A percentile compares a stretch with the other conserved stretches of the same genome.
These are phyloP conservation scores for Melinopterus prodromus DNA, from an alignment of 2,888 invertebrate species.

Conservation along the genomic window DNA sequence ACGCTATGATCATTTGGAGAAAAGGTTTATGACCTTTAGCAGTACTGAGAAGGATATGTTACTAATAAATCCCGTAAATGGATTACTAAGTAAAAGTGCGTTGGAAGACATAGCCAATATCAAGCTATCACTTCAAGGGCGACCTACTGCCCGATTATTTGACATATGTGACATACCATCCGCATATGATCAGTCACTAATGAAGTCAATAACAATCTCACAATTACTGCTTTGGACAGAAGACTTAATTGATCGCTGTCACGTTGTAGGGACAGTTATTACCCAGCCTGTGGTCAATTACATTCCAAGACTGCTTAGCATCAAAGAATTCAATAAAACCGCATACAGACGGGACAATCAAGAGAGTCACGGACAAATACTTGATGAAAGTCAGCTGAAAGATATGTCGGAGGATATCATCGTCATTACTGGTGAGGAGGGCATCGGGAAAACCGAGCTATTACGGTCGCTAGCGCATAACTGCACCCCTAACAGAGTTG, in stretches of 20 bases:
- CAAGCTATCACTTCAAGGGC: not conserved
- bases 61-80: not conserved
- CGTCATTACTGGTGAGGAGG: not conserved
- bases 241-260: not conserved
- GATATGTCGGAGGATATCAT: not conserved
- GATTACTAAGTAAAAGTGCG: not conserved
- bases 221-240: not conserved
- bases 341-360: not conserved
- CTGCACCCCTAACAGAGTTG: not conserved
- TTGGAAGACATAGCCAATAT: not conserved
- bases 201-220: not conserved
- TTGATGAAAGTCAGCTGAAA: not conserved
- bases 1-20: not conserved
- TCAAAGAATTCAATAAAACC: not conserved
- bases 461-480: not conserved
- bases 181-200: not conserved
- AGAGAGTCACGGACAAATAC: not conserved
- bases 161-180: not conserved
- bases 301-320: not conserved
- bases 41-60: not conserved
- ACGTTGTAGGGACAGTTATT: not conserved
- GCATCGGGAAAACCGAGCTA: not conserved
- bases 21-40: not conserved
- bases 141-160: not conserved
- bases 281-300: not conserved